Evolutionary conservation across 2,888 invertebrate genomes (phyloP).

Genomic region (Diogma glabrata): DNA sequence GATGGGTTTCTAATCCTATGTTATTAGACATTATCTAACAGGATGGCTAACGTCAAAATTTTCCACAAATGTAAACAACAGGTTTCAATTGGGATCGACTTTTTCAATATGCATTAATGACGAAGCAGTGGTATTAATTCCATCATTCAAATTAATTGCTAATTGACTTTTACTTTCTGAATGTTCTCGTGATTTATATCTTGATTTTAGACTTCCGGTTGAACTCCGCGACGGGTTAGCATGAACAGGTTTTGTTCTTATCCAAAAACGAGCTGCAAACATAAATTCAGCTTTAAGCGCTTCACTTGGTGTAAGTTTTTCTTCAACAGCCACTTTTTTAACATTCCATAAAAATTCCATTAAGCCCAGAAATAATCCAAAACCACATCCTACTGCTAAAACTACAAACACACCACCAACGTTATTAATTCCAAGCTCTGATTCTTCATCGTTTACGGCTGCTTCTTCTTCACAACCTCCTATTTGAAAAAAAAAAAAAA

Average conservation of each 20-base stretch:
- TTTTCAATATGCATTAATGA: too few species aligned
- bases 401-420: conserved; percentile 81
- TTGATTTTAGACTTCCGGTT: not conserved
- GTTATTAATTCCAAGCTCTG: conserved; percentile 36
- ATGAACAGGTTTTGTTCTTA: conserved; percentile 56
- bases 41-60: too few species aligned
- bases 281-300: conserved; percentile 58
- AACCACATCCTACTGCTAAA: conserved; percentile 51
- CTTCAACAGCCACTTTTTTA: conserved; percentile 54
- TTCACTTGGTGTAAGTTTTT: conserved; percentile 53
- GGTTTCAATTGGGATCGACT: too few species aligned
- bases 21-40: too few species aligned
- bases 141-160: conserved; percentile 4
- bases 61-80: too few species aligned
- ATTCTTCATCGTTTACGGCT: not conserved
- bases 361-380: conserved; percentile 58
- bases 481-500: not conserved
- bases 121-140: too few species aligned
- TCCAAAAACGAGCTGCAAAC: conserved; percentile 63
- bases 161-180: not conserved
- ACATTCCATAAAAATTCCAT: conserved; percentile 72
- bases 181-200: not conserved
- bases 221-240: conserved; percentile 15
- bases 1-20: too few species aligned
- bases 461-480: conserved; percentile 9